A percentile compares a stretch with the other conserved stretches of the same genome.
These are phyloP conservation scores for Lepus timidus DNA, from an alignment of 2,113 vertebrate species.

Conservation along the genomic window DNA sequence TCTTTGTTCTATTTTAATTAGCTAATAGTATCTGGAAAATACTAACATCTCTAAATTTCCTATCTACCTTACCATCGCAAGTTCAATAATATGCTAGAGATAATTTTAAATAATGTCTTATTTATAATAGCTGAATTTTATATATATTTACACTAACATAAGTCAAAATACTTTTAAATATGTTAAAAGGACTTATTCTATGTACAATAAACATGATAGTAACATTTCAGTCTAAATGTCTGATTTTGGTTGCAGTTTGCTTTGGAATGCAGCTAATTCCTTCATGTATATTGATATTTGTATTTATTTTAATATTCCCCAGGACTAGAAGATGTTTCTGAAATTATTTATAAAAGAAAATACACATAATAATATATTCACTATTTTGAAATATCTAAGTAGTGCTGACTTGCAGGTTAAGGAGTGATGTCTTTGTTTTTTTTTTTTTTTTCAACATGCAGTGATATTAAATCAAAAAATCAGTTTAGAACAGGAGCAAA, in stretches of 20 bases:
- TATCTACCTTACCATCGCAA: background rate
- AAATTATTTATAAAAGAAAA: background rate
- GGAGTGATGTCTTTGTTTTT: too few relatives aligned
- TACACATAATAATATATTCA: background rate
- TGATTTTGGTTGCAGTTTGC: slow-evolving; percentile 89
- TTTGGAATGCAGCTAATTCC: slow-evolving; percentile 92
- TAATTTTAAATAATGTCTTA: background rate
- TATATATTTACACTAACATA: background rate
- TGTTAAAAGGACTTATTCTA: background rate
- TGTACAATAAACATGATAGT: background rate
- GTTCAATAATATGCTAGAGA: background rate
- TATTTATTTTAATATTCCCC: background rate
- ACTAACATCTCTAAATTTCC: background rate
- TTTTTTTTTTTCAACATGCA: background rate
- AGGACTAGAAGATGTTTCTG: background rate
- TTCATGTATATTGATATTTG: slow-evolving; percentile 17
- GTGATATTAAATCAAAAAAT: background rate
- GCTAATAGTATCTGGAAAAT: background rate
- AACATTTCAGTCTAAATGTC: background rate
- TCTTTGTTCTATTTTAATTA: background rate
- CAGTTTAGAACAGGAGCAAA: background rate
- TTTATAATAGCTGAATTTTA: background rate
- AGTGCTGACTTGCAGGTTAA: background rate
- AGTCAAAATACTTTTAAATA: background rate
- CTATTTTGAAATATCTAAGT: background rate